A percentile compares a stretch with the other conserved stretches of the same genome.
phyloP scores from a whole-genome alignment of 2,113 vertebrate species.

The Nyctereutes procyonoides region DNA sequence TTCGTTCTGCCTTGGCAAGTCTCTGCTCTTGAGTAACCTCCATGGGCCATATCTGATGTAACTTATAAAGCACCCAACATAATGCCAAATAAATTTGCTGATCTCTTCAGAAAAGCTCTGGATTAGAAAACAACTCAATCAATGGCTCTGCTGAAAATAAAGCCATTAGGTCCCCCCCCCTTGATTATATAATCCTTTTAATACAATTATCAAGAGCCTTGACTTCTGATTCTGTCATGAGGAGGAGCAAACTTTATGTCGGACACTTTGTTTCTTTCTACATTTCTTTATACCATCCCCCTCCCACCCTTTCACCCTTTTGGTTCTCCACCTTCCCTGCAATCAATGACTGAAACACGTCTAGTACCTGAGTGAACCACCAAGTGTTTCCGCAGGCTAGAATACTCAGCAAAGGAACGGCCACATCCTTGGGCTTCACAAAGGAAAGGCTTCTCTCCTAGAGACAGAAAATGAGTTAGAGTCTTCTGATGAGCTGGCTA shows the following conservation, averaged over 20 bases:
- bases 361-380: slow-evolving; percentile 97
- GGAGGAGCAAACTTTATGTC: neutral
- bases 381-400: slow-evolving; percentile 99
- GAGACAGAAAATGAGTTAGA: slow-evolving; percentile 51
- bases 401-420: slow-evolving; percentile 98
- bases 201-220: neutral
- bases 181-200: neutral
- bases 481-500: neutral
- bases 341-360: neutral
- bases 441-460: slow-evolving; percentile 98
- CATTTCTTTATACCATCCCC: neutral
- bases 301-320: neutral
- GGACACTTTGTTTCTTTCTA: slow-evolving; percentile 4
- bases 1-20: neutral
- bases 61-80: neutral
- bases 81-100: slow-evolving; percentile 11
- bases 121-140: neutral
- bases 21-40: neutral
- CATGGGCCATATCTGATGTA: neutral
- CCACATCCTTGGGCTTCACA: slow-evolving; percentile 97
- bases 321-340: slow-evolving; percentile 5
- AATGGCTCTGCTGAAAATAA: neutral
- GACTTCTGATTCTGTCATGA: slow-evolving; percentile 22
- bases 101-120: slow-evolving; percentile 25
- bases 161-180: neutral